Percentiles rank a stretch among this genome's conserved stretches.
Evolutionary conservation across 2,888 invertebrate genomes (phyloP).

Genomic region (Spodoptera exigua): DNA sequence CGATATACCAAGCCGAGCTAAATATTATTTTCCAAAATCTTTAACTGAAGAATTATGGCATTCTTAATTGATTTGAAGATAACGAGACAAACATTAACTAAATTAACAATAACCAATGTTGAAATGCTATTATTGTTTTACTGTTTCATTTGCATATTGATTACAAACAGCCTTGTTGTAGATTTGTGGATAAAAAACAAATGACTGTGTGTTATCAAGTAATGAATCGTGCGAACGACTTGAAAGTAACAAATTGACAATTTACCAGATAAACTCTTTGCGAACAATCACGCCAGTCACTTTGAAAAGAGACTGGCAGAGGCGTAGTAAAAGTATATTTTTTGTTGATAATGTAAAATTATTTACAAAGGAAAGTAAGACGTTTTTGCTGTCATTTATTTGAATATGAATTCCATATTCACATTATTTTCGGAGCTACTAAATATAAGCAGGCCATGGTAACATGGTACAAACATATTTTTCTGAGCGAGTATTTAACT

Average conservation of each 20-base stretch:
- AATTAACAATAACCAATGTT: slow-evolving; percentile 24
- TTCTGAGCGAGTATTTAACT: no score
- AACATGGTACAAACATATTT: no score
- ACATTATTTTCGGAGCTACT: no score
- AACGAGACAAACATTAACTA: slow-evolving; percentile 32
- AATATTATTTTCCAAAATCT: no score
- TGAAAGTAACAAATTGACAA: slow-evolving; percentile 33
- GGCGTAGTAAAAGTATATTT: no score
- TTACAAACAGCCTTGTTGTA: slow-evolving; percentile 20
- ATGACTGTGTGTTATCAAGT: slow-evolving; percentile 24
- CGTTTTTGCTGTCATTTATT: no score
- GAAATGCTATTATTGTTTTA: slow-evolving; percentile 39
- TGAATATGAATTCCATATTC: no score
- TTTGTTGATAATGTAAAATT: no score
- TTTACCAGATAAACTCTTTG: slow-evolving; percentile 14
- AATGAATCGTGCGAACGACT: slow-evolving; percentile 26
- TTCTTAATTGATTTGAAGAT: background rate
- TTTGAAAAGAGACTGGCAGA: no score
- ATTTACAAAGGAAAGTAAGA: no score
- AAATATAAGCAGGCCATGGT: no score
- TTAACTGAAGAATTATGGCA: background rate
- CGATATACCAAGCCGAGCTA: no score
- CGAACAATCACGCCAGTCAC: background rate
- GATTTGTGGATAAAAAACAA: slow-evolving; percentile 27
- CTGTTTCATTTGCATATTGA: slow-evolving; percentile 49